Percentiles rank a stretch among this genome's conserved stretches.
Evolutionary conservation across 2,113 vertebrate genomes (phyloP).

Genomic region (Tautogolabrus adspersus): DNA sequence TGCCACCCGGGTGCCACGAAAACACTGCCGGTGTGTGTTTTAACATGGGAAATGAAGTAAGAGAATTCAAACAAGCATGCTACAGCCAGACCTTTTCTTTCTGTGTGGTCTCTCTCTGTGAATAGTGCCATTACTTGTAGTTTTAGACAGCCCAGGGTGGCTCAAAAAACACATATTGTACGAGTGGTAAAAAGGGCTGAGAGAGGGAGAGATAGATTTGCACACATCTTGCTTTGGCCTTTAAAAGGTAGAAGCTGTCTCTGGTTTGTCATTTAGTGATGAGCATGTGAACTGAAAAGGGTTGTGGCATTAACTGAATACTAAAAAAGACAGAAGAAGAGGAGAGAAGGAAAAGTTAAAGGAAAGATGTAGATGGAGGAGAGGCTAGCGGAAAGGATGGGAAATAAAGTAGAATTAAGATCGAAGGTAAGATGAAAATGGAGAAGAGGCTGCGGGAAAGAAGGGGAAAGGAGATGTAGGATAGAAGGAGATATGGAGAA

Average conservation of each 20-base stretch:
- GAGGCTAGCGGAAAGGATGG: neutral
- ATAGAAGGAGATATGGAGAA: too few species aligned
- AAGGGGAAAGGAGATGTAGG: too few species aligned
- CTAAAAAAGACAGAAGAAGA: neutral
- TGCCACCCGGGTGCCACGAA: conserved; percentile 1
- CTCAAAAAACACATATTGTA: conserved; percentile 57
- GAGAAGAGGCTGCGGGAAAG: too few species aligned
- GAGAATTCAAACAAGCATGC: conserved; percentile 4
- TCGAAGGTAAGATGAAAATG: too few species aligned
- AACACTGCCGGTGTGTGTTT: conserved; percentile 10
- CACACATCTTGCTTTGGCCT: conserved; percentile 71
- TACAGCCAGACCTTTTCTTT: conserved; percentile 48
- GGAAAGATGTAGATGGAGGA: neutral
- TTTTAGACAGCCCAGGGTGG: conserved; percentile 60
- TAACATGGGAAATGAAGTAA: conserved; percentile 29
- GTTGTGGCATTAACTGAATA: conserved; percentile 60
- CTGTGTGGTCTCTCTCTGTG: conserved; percentile 23
- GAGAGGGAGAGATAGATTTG: conserved; percentile 54
- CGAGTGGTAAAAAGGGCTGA: conserved; percentile 65
- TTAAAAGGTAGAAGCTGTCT: conserved; percentile 75
- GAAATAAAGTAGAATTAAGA: too few species aligned
- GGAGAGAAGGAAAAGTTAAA: neutral
- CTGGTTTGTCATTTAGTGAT: conserved; percentile 78
- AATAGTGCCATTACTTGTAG: conserved; percentile 57
- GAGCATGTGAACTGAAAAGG: conserved; percentile 72